phyloP scores from a whole-genome alignment of 2,113 vertebrate genomes.

The Catharus bicknelli region DNA sequence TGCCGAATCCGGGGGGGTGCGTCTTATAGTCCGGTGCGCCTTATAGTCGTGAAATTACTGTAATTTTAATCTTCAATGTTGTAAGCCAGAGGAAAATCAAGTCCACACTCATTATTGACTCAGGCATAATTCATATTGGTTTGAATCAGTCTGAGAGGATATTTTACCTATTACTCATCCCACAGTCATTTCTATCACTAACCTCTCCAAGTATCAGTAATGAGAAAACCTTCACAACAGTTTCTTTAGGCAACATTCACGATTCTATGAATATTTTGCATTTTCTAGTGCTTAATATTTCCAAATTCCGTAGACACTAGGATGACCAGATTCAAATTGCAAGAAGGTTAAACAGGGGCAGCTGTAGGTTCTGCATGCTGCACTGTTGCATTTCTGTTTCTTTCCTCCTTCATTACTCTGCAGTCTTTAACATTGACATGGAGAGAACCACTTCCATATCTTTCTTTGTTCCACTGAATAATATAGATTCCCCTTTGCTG shows the following conservation, averaged over 20 bases:
- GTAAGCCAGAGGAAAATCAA: constrained; percentile 10
- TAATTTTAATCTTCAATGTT: not conserved
- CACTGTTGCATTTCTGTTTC: not conserved
- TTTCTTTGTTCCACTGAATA: not conserved
- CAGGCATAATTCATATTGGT: constrained; percentile 21
- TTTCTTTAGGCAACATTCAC: not conserved
- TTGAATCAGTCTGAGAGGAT: constrained; percentile 35
- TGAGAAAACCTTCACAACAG: not conserved
- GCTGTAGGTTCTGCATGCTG: not conserved
- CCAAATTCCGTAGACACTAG: not conserved
- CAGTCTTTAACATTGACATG: not conserved
- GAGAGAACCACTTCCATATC: not conserved
- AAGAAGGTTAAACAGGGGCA: not conserved
- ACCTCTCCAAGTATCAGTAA: constrained; percentile 17
- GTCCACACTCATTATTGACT: constrained; percentile 29
- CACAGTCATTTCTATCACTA: constrained; percentile 22
- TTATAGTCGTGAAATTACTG: too few species aligned
- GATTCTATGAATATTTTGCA: not conserved
- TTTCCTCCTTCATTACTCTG: not conserved
- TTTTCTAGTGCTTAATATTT: not conserved
- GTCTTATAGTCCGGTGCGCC: too few species aligned
- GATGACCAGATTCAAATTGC: not conserved
- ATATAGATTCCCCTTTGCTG: not conserved
- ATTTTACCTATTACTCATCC: constrained; percentile 37
- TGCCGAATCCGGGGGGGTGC: too few species aligned